Evolutionary conservation across 2,888 invertebrate genomes (phyloP), one percentile per base, ranked within the genome.

Genomic region (Ectemnius lituratus): DNA sequence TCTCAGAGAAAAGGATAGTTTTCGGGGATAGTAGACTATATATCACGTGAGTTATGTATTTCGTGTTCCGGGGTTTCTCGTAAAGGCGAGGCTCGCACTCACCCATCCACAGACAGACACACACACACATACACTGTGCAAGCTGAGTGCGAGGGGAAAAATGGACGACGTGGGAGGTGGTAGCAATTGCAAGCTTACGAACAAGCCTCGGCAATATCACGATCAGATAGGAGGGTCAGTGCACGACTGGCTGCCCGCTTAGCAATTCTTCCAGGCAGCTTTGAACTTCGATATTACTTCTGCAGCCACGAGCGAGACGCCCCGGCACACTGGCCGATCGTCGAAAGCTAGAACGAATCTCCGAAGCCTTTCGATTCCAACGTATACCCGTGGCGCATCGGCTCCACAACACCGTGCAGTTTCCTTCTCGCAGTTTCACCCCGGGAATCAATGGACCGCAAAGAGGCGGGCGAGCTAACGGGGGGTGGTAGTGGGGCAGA

Each of bases 211-310:
- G 67, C 62, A 58, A 71, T 75, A 77, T 75, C 75, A 49, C 62
- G 68, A 68, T 70, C 71, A 11, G 63, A 70, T 64, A 63, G 67
- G 27, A 62, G 20, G 46, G 49, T 27, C 37, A 62, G 46, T 59
- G 58, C 49, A 47, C 52, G 69, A 23, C 18, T 52, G 66, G 68
- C 58, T 59, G 70, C 63, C 69, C 67, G 65, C 67, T 57, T 68
- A 67, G 75, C 73, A 73, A 73, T 72, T 70, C 73, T 63, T 57
- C 61, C 68, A 60, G 60, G 69, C 68, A 62, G 62, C 78, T 71
- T 76, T 70, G 73, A 80, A 80, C 79, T 80, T 74, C 62, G 73
- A 76, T 80, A 74, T 76, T 76, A 80, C 75, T 74, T 78, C 67
- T 74, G 69, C 60, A 67, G 69, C 37, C 3, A 37, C 37, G 37